Percentiles rank a stretch among this genome's conserved stretches.
These are phyloP conservation scores for Koerneria pararmatus DNA, from an alignment of 2,888 invertebrate genomes.

Conservation along the genomic window DNA sequence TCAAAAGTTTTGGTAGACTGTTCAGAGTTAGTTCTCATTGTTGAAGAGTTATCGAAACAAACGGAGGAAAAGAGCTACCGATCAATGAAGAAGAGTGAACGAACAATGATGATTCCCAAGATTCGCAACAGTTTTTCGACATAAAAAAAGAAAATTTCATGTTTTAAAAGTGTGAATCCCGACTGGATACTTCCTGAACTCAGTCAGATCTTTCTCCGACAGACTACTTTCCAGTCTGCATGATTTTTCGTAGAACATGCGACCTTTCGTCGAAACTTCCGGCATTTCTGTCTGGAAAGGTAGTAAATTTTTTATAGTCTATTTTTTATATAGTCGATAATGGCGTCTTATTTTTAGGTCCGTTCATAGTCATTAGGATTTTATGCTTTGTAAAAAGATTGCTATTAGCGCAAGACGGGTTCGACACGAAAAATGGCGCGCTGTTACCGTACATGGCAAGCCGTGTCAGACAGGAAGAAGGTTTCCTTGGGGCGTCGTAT, in stretches of 20 bases:
- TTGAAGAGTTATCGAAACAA: too few species aligned
- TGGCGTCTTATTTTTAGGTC: too few species aligned
- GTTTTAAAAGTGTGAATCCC: too few species aligned
- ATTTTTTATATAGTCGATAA: too few species aligned
- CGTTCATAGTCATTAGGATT: not conserved
- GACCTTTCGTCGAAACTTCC: constrained; percentile 28
- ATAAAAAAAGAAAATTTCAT: too few species aligned
- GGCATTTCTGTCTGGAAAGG: constrained; percentile 34
- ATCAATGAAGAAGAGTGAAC: too few species aligned
- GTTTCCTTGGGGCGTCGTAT: constrained; percentile 26
- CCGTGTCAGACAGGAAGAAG: constrained; percentile 37
- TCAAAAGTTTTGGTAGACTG: too few species aligned
- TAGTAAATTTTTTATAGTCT: too few species aligned
- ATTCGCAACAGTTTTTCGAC: too few species aligned
- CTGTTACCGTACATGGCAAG: constrained; percentile 28
- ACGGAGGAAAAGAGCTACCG: too few species aligned
- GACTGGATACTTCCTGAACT: not conserved
- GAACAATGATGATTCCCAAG: too few species aligned
- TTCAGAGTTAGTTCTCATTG: too few species aligned
- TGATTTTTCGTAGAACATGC: constrained; percentile 26
- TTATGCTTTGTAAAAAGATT: constrained; percentile 11
- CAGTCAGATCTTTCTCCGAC: not conserved
- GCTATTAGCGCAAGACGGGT: not conserved
- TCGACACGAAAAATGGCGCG: not conserved
- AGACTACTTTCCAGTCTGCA: not conserved